These are phyloP conservation scores for Zonitis immaculata DNA, from an alignment of 2,888 invertebrate genomes.

Conservation along the genomic window DNA sequence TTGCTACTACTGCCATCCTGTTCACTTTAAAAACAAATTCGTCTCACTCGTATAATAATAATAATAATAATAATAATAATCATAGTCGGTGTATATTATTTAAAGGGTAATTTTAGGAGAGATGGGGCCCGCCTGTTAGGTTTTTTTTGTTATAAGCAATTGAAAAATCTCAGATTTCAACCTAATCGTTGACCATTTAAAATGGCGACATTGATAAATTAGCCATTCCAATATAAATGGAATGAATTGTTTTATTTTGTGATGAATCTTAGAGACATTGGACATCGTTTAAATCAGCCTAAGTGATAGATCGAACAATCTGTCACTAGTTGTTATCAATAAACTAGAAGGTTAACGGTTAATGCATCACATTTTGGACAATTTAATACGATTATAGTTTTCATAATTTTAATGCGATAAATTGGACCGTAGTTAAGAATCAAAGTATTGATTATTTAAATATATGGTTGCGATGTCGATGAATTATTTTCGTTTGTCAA, in stretches of 20 bases:
- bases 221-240: slow-evolving; percentile 6
- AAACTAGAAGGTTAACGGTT: slow-evolving; percentile 16
- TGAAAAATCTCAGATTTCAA: slow-evolving; percentile 10
- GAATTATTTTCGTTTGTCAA: neutral
- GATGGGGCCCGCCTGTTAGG: too few relatives aligned
- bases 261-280: slow-evolving; percentile 12
- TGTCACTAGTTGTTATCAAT: slow-evolving; percentile 26
- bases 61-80: too few relatives aligned
- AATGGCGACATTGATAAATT: slow-evolving; percentile 15
- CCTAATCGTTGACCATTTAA: slow-evolving; percentile 3
- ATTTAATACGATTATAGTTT: slow-evolving; percentile 17
- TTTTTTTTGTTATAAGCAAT: too few relatives aligned
- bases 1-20: slow-evolving; percentile 5
- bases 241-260: slow-evolving; percentile 18
- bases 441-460: too few relatives aligned
- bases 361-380: slow-evolving; percentile 18
- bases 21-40: slow-evolving; percentile 14
- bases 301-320: slow-evolving; percentile 30
- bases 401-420: slow-evolving; percentile 11
- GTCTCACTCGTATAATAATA: too few relatives aligned
- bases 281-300: slow-evolving; percentile 24
- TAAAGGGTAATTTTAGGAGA: too few relatives aligned
- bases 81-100: too few relatives aligned
- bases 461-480: too few relatives aligned
- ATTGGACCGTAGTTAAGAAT: too few relatives aligned